Conservation (phyloP, 2,797 vertebrate species). For the Pantherophis vulpinus region DNA sequence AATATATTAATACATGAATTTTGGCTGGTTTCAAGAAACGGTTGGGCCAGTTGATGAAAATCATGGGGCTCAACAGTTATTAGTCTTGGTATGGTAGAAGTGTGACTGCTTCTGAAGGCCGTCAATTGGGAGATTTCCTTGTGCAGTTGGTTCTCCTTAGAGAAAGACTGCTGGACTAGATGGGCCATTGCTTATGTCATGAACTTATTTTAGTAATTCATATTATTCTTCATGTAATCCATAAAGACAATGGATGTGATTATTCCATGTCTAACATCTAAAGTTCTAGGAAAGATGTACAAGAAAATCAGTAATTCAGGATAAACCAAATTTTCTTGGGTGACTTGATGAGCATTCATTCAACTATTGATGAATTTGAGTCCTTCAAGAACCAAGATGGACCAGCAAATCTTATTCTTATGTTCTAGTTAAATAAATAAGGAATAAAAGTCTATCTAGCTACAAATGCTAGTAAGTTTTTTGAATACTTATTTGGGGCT, state of each 20-base stretch:
- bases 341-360: not conserved
- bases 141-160: not conserved
- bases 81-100: not conserved
- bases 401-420: not conserved
- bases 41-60: not conserved
- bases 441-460: not conserved
- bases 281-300: not conserved
- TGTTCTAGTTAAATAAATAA: not conserved
- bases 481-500: no score
- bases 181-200: not conserved
- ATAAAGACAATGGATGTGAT: not conserved
- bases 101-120: not conserved
- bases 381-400: not conserved
- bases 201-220: not conserved
- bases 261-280: not conserved
- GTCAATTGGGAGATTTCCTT: not conserved
- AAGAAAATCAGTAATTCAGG: not conserved
- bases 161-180: not conserved
- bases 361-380: not conserved
- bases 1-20: not conserved
- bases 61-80: not conserved
- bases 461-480: not conserved
- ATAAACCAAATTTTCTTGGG: not conserved
- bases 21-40: not conserved
- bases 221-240: not conserved